Evolutionary conservation across 2,113 vertebrate species (phyloP).

Genomic region (Xenopus borealis): DNA sequence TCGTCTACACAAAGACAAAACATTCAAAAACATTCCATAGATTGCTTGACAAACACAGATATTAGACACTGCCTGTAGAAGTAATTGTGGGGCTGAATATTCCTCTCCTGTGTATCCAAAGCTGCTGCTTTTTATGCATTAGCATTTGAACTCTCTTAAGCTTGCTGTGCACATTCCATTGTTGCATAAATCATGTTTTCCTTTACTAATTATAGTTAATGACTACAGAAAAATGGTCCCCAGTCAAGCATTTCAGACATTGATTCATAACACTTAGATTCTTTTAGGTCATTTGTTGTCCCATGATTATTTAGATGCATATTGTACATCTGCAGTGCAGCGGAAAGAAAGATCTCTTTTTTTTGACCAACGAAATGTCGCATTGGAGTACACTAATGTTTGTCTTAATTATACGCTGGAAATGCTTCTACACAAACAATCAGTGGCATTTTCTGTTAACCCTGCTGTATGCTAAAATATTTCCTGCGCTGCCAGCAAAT

Average conservation of each 20-base stretch:
- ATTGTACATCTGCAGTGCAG: constrained; percentile 28
- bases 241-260: constrained; percentile 34
- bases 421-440: constrained; percentile 18
- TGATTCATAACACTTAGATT: constrained; percentile 35
- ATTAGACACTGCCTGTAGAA: no score
- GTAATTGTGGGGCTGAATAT: no score
- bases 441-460: constrained; percentile 17
- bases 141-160: constrained; percentile 6
- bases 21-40: no score
- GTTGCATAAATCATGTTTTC: constrained; percentile 38
- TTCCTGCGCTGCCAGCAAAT: constrained; percentile 5
- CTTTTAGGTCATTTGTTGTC: constrained; percentile 32
- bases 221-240: constrained; percentile 35
- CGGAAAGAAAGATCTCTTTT: constrained; percentile 11
- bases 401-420: constrained; percentile 40
- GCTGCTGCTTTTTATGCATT: background rate
- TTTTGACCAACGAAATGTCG: constrained; percentile 10
- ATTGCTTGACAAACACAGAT: no score
- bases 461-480: background rate
- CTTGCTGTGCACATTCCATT: constrained; percentile 23
- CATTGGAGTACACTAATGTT: constrained; percentile 9
- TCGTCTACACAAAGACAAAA: no score
- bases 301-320: constrained; percentile 34
- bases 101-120: background rate
- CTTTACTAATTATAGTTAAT: constrained; percentile 44